These are phyloP conservation scores for Ceratosolen fusciceps DNA, from an alignment of 1,140 invertebrate genomes.

Conservation along the genomic window DNA sequence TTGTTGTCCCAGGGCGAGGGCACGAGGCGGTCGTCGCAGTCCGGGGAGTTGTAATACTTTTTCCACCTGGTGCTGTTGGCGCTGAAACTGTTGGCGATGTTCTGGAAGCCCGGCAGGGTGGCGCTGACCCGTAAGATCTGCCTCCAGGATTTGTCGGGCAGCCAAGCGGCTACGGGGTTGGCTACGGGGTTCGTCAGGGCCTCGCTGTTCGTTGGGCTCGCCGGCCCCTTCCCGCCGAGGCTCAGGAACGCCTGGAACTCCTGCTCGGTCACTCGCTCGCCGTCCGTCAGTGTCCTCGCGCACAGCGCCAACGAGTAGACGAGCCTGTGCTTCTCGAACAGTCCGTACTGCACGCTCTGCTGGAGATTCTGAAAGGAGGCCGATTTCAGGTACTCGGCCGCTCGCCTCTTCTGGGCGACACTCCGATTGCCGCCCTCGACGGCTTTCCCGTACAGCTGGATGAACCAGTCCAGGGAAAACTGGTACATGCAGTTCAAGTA, in stretches of 20 bases:
- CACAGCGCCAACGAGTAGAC: constrained; percentile 80
- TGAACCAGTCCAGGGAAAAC: constrained; percentile 79
- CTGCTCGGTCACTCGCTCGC: constrained; percentile 72
- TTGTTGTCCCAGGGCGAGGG: constrained; percentile 71
- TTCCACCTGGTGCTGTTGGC: constrained; percentile 72
- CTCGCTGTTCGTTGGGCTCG: constrained; percentile 69
- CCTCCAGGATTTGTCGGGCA: constrained; percentile 75
- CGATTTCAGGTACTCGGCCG: constrained; percentile 73
- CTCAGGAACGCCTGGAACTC: constrained; percentile 76
- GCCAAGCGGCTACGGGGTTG: constrained; percentile 73
- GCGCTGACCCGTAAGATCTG: constrained; percentile 74
- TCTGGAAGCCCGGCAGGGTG: constrained; percentile 68
- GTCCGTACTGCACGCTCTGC: constrained; percentile 76
- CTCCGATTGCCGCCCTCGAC: constrained; percentile 77
- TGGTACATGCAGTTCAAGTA: constrained; percentile 84
- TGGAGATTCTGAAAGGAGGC: constrained; percentile 78
- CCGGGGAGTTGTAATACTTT: constrained; percentile 67
- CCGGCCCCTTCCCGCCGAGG: constrained; percentile 64
- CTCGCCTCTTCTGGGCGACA: constrained; percentile 70
- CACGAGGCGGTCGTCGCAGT: constrained; percentile 53
- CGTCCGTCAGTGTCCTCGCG: constrained; percentile 67
- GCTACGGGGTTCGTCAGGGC: constrained; percentile 69
- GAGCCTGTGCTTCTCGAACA: constrained; percentile 82
- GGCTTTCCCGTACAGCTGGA: constrained; percentile 76
- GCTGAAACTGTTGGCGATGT: constrained; percentile 61